Evolutionary conservation across 2,888 invertebrate species (phyloP), one percentile per base, ranked within the genome.

Genomic region (Apotomis capreana): DNA sequence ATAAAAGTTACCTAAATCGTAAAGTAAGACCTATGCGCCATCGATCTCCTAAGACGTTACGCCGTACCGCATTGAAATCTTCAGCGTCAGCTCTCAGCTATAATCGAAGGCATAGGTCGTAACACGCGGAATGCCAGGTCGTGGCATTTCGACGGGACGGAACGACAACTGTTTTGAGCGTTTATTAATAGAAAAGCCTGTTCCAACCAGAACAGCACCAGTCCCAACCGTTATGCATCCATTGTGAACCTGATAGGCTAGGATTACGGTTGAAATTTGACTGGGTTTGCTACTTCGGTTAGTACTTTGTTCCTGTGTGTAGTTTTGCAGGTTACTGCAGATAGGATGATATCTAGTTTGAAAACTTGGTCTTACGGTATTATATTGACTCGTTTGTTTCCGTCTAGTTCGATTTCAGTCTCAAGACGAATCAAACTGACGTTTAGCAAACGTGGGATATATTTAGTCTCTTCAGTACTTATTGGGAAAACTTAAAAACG

Each of bases 111-210:
- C 54, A 55, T 37, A 64, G 69, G 58, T 62, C 64, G 64, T 5
- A 10, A 10, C 54, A 64, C n/a, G 55, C 40, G 63, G 64, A 70
- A 70, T 70, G 70, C 46, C 64, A 58, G 64, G 64, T 65, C 64
- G 64, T 60, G 70, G 54, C 70, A 70, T 70, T 70, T 70, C n/a
- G 44, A 63, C 51, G 54, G 64, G 70, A 70, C 60, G 64, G 57
- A 49, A 49, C 64, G 64, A 64, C 59, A 70, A 65, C 64, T 60
- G 64, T 64, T 59, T 57, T 62, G 62, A 62, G 44, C 61, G 60
- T 63, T 60, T 69, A 69, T 69, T 63, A 63, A 69, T 69, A 62
- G 62, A 69, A 61, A 37, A 15, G 15, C 52, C 44, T 49, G 40
- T 12, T 44, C 69, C 37, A 37, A 49, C n/a, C 44, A 57, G 37